phyloP scores from a whole-genome alignment of 1,140 invertebrate genomes.

The Cydia fagiglandana region DNA sequence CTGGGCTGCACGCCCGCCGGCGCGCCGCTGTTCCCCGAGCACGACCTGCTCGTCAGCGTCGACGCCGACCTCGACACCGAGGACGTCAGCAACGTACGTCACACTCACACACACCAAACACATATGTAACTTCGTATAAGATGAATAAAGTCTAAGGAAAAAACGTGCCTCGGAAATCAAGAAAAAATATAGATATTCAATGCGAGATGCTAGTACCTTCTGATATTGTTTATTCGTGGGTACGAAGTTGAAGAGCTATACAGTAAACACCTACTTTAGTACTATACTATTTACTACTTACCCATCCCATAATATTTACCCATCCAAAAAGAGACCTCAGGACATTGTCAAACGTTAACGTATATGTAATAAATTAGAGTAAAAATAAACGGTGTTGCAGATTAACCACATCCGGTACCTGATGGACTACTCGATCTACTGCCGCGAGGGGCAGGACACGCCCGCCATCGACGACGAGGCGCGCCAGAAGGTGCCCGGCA shows the following conservation, averaged over 20 bases:
- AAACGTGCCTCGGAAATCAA: too few species aligned
- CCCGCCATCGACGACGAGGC: slow-evolving; percentile 52
- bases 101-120: too few species aligned
- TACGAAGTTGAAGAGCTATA: too few species aligned
- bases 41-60: slow-evolving; percentile 90
- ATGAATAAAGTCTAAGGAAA: too few species aligned
- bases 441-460: slow-evolving; percentile 63
- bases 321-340: too few species aligned
- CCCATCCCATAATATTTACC: too few species aligned
- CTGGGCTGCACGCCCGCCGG: slow-evolving; percentile 83
- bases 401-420: slow-evolving; percentile 82
- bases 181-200: too few species aligned
- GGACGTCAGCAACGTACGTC: slow-evolving; percentile 81
- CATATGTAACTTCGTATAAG: too few species aligned
- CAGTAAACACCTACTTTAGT: too few species aligned
- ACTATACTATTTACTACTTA: too few species aligned
- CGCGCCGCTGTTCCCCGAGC: slow-evolving; percentile 85
- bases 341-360: background rate
- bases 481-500: slow-evolving; percentile 52
- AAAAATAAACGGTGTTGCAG: slow-evolving; percentile 55
- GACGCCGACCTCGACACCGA: slow-evolving; percentile 84
- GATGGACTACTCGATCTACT: slow-evolving; percentile 80
- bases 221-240: too few species aligned
- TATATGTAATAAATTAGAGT: background rate
- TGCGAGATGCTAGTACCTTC: too few species aligned